Base-by-base conservation (phyloP, 2,113 vertebrate species). In the Microtus oregoni region DNA sequence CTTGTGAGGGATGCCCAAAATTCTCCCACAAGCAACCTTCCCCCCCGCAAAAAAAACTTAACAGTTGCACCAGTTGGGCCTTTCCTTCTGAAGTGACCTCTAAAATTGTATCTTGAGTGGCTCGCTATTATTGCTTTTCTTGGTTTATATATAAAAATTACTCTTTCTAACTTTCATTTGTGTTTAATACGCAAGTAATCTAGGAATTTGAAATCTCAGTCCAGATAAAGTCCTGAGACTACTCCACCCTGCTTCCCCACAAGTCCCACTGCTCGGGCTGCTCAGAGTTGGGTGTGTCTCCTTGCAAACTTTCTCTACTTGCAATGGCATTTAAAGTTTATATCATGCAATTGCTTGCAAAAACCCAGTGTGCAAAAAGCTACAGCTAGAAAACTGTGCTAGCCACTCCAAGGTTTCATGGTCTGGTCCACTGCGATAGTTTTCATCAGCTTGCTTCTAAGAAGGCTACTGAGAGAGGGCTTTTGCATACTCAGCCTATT, bases 291-390 rank as follows among this genome's bases (percentile, higher is more conserved):
- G 92, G 95, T 97, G 96, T 97, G 96, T 94, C 90, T 96, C 78
- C 90, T 90, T 94, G 90, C 88, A 97, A 97, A 97, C 92, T 97
- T 98, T 97, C 90, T 93, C 90, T 95, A 91, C 67, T 89, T 95
- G 94, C 89, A 94, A 92, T 82, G 68, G 92, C 92, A 96, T 96
- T 94, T n/a, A 93, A 90, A 93, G 88, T 96, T 95, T 94, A 92
- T 78, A 94, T 96, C 94, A 96, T 92, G 88, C 88, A 96, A 97
- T 85, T 96, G 90, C 83, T 96, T 96, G 67, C 76, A 96, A 92
- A 63, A 96, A 95, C 32, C 77, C 61, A 95, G 65, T 97, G 77
- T 94, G 90, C 76, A 96, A 96, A 98, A 95, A 96, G 67, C 73
- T 95, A 65, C 81, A 97, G 67, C 86, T 89, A 87, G 22, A 94